A percentile compares a stretch with the other conserved stretches of the same genome.
Evolutionary conservation across 2,113 vertebrate species (phyloP).

Genomic region (Prunella himalayana): DNA sequence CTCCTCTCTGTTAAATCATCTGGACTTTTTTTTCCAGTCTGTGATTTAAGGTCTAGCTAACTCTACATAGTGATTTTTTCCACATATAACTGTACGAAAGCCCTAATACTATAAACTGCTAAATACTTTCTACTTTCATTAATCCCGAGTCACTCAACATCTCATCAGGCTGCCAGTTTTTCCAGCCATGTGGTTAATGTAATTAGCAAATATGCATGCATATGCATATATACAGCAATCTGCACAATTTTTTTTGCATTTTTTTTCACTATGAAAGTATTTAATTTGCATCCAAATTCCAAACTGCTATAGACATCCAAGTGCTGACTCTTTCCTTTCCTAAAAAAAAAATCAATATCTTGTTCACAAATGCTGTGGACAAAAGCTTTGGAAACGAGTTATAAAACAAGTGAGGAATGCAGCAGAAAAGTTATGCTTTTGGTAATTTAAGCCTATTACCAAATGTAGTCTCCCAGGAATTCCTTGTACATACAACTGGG

Average conservation of each 20-base stretch:
- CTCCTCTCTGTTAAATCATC: background rate
- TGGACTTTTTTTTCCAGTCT: background rate
- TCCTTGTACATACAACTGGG: background rate
- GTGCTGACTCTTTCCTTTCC: background rate
- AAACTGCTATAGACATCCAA: background rate
- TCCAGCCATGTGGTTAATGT: background rate
- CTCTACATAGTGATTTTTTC: background rate
- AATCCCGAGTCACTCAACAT: background rate
- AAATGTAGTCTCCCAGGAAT: background rate
- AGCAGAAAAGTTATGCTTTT: background rate
- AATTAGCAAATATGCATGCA: background rate
- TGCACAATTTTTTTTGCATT: background rate
- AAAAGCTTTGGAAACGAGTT: background rate
- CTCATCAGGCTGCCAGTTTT: background rate
- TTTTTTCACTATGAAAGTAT: background rate
- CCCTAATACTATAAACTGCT: background rate
- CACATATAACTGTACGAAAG: background rate
- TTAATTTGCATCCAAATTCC: conserved; percentile 34
- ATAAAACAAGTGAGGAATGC: conserved; percentile 21
- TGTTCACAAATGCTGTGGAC: background rate
- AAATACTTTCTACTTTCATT: background rate
- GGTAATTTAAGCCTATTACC: background rate
- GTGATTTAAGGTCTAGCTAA: conserved; percentile 6
- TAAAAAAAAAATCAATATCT: conserved; percentile 37
- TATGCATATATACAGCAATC: background rate